Evolutionary conservation across 2,113 vertebrate species (phyloP).

Genomic region (Takifugu bimaculatus): DNA sequence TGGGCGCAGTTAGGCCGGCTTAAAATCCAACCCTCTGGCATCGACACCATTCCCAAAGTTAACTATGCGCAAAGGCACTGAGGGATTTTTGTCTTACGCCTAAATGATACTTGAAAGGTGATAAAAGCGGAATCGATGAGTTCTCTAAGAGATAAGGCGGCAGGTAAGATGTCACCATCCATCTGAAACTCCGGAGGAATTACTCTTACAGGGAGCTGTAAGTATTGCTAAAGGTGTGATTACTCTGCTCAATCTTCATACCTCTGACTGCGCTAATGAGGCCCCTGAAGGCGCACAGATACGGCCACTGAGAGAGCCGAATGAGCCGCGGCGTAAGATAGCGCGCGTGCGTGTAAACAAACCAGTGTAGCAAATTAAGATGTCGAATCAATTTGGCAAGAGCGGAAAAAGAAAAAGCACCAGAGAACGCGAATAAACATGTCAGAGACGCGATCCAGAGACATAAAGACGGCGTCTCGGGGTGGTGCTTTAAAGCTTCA

Average conservation of each 20-base stretch:
- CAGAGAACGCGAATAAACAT: neutral
- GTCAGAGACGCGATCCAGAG: neutral
- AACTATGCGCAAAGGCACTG: neutral
- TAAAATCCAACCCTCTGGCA: neutral
- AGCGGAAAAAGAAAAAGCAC: too few species aligned
- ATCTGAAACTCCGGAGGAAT: neutral
- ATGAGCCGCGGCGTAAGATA: too few species aligned
- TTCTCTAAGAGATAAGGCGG: conserved; percentile 9
- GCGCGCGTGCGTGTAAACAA: neutral
- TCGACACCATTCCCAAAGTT: neutral
- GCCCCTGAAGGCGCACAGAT: conserved; percentile 6
- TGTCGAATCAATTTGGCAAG: too few species aligned
- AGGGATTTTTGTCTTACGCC: conserved; percentile 1
- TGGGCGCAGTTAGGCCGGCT: too few species aligned
- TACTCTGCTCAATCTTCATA: conserved; percentile 11
- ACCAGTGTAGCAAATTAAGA: neutral
- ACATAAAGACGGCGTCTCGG: neutral
- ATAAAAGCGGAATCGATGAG: conserved; percentile 2
- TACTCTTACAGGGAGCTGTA: conserved; percentile 16
- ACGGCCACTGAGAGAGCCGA: neutral
- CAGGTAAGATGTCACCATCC: conserved; percentile 2
- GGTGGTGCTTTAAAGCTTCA: neutral
- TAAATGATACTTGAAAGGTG: conserved; percentile 1
- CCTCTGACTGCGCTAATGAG: conserved; percentile 24
- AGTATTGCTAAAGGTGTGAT: conserved; percentile 1